Conservation (phyloP, 2,113 vertebrate genomes). For the Dryoscopus gambensis region DNA sequence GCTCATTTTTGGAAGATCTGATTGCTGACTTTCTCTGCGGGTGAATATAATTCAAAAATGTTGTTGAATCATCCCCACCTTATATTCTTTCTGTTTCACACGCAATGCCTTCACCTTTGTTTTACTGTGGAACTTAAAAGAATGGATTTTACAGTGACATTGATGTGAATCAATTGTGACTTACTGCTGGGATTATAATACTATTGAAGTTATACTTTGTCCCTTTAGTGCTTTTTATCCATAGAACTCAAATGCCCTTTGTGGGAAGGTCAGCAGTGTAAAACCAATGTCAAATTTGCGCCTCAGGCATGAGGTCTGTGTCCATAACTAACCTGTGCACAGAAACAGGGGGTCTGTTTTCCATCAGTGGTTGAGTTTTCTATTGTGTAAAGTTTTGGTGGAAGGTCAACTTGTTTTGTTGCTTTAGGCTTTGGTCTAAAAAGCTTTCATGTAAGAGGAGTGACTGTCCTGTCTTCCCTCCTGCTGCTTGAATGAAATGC, state of each 20-base stretch:
- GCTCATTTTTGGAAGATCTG: neutral
- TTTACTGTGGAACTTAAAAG: neutral
- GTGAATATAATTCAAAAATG: neutral
- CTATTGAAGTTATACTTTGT: neutral
- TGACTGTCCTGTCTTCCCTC: neutral
- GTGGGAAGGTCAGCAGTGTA: neutral
- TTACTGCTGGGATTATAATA: neutral
- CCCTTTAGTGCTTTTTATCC: neutral
- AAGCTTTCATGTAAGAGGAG: neutral
- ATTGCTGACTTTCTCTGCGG: neutral
- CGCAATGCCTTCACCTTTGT: neutral
- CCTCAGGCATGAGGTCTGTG: neutral
- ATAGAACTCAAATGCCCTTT: neutral
- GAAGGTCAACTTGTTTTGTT: neutral
- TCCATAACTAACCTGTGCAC: neutral
- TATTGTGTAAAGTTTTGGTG: neutral
- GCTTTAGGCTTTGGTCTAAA: neutral
- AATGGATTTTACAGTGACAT: neutral
- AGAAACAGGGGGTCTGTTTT: neutral
- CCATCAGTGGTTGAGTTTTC: neutral
- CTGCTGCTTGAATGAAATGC: neutral
- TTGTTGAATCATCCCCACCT: neutral
- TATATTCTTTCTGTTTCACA: neutral
- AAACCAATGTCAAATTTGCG: neutral
- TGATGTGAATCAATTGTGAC: neutral